Conservation (phyloP, 2,888 invertebrate species). For the Choristoneura rosaceana region DNA sequence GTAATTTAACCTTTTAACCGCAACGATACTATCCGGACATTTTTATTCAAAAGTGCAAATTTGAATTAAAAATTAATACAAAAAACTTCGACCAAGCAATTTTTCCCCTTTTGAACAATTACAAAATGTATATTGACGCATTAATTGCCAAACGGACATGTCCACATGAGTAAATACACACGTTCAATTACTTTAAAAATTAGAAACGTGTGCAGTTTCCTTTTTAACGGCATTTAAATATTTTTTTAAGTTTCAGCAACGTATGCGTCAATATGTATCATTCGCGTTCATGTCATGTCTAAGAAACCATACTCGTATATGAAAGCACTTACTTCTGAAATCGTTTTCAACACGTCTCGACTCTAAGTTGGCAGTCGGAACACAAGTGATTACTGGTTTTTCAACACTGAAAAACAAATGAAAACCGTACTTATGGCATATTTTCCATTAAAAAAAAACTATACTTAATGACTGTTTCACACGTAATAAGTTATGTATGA, state of each 20-base stretch:
- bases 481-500: no score
- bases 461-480: no score
- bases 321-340: conserved; percentile 28
- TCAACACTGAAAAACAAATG: conserved; percentile 41
- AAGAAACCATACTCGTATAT: not conserved
- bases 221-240: not conserved
- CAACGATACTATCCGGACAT: not conserved
- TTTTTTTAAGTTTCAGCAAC: not conserved
- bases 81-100: no score
- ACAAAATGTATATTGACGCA: not conserved
- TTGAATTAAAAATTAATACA: no score
- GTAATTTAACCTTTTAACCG: no score
- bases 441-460: no score
- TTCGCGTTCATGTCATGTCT: conserved; percentile 17
- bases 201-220: no score
- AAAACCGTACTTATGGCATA: not conserved
- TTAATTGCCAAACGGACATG: not conserved
- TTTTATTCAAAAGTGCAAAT: no score
- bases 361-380: conserved; percentile 43
- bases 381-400: conserved; percentile 40
- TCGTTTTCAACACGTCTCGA: conserved; percentile 19
- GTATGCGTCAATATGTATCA: not conserved
- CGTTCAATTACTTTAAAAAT: no score
- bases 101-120: no score
- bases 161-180: not conserved